Percentiles rank a stretch among this genome's conserved stretches.
phyloP scores from a whole-genome alignment of 2,113 vertebrate genomes.

The Phodopus roborovskii region DNA sequence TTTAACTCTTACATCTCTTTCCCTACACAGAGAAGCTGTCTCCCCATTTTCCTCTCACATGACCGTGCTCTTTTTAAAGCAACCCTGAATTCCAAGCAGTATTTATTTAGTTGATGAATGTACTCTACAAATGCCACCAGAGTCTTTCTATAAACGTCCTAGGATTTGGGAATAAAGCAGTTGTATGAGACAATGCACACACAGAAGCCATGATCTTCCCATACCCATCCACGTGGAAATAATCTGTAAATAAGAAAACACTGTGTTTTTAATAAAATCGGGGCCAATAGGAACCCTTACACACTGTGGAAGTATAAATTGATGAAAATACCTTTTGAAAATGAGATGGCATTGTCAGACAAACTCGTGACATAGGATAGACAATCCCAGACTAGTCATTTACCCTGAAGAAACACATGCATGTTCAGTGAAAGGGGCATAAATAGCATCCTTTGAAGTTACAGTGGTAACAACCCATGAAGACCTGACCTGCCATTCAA shows the following conservation, averaged over 20 bases:
- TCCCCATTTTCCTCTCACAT: background rate
- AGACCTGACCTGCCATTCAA: background rate
- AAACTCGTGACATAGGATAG: background rate
- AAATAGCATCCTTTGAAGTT: too few species aligned
- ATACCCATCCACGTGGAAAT: background rate
- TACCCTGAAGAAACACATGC: background rate
- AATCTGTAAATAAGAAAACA: background rate
- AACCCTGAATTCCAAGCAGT: background rate
- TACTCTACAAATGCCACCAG: background rate
- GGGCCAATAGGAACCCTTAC: background rate
- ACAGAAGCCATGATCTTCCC: background rate
- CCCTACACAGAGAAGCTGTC: background rate
- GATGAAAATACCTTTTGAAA: background rate
- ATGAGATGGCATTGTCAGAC: background rate
- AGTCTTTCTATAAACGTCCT: background rate
- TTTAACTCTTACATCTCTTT: background rate
- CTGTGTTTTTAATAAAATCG: background rate
- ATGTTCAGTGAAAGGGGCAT: too few species aligned
- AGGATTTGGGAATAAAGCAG: background rate
- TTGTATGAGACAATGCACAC: background rate
- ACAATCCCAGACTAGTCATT: background rate
- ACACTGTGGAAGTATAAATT: background rate
- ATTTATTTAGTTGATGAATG: background rate
- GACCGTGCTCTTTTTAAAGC: background rate
- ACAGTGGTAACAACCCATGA: background rate